These are phyloP conservation scores for Coremacera marginata DNA, from an alignment of 2,888 invertebrate genomes.

Conservation along the genomic window DNA sequence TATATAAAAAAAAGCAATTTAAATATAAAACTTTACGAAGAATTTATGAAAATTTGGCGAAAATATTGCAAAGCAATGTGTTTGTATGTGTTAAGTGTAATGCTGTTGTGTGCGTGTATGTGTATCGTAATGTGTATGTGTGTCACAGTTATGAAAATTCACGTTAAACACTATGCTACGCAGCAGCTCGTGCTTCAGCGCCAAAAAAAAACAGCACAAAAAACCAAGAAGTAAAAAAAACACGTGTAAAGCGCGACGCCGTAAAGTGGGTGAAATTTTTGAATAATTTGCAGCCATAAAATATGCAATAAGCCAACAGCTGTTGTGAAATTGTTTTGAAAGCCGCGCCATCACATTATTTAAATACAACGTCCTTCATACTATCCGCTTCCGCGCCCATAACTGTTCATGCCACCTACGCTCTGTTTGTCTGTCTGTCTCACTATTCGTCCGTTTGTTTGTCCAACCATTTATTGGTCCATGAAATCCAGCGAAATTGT, in stretches of 20 bases:
- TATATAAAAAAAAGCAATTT: neutral
- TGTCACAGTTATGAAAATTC: constrained; percentile 37
- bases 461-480: constrained; percentile 22
- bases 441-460: neutral
- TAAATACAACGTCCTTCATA: constrained; percentile 52
- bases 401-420: neutral
- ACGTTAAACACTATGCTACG: constrained; percentile 19
- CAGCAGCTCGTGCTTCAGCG: constrained; percentile 35
- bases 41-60: constrained; percentile 43
- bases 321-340: constrained; percentile 70
- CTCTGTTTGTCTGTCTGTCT: neutral
- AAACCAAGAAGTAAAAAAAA: neutral
- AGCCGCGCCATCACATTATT: constrained; percentile 70
- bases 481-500: neutral
- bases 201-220: constrained; percentile 25
- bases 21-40: constrained; percentile 18
- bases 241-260: neutral
- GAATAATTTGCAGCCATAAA: constrained; percentile 70
- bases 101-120: constrained; percentile 7
- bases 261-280: constrained; percentile 60
- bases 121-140: neutral
- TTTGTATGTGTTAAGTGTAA: neutral
- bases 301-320: constrained; percentile 70
- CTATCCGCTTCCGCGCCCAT: constrained; percentile 1
- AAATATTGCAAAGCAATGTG: constrained; percentile 35